These are phyloP conservation scores for Syrmaticus mikado DNA, from an alignment of 2,113 vertebrate species.

Conservation along the genomic window DNA sequence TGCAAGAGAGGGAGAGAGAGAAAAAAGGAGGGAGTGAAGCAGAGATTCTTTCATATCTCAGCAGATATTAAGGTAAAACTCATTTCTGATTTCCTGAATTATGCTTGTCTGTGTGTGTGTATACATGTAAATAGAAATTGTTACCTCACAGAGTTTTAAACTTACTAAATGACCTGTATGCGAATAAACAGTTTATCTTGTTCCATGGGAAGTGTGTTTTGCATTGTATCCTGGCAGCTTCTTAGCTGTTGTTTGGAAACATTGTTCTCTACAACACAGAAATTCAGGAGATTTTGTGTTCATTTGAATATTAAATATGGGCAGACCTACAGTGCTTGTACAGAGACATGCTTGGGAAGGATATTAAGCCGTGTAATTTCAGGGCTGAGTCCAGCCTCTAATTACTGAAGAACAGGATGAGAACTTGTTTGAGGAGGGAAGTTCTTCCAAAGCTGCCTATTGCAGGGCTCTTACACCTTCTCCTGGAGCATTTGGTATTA, in stretches of 20 bases:
- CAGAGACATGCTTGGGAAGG: neutral
- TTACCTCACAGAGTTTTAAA: constrained; percentile 11
- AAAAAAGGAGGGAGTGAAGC: constrained; percentile 48
- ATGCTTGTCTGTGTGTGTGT: neutral
- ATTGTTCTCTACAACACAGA: neutral
- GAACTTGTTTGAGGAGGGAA: constrained; percentile 11
- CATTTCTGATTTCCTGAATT: constrained; percentile 1
- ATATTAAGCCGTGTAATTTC: neutral
- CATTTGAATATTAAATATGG: constrained; percentile 13
- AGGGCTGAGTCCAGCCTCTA: constrained; percentile 22
- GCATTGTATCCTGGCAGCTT: neutral
- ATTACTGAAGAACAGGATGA: constrained; percentile 13
- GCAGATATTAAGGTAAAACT: constrained; percentile 51
- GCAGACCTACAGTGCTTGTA: neutral
- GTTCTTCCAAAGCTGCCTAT: neutral
- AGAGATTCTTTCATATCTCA: constrained; percentile 28
- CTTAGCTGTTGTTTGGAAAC: neutral
- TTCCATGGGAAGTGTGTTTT: neutral
- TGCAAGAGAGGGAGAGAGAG: constrained; percentile 58
- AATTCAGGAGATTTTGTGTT: neutral
- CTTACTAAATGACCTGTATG: neutral
- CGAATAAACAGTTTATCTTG: neutral
- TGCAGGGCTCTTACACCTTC: neutral
- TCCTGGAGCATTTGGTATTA: neutral
- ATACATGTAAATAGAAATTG: neutral